phyloP scores from a whole-genome alignment of 2,113 vertebrate species.

The Empidonax alnorum region DNA sequence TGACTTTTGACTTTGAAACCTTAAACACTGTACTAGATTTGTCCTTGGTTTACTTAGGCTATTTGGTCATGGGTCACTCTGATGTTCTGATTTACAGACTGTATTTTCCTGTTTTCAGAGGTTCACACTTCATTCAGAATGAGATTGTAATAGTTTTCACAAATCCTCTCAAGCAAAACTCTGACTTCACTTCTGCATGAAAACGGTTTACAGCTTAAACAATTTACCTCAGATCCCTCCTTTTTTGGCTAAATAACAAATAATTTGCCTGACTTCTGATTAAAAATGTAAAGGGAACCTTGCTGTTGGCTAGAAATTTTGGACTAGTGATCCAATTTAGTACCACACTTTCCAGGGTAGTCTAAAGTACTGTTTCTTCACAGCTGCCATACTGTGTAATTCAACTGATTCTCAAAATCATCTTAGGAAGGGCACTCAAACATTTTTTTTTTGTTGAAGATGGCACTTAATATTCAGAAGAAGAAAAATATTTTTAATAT shows the following conservation, averaged over 20 bases:
- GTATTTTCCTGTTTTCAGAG: not conserved
- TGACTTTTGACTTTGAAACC: not conserved
- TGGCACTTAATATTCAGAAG: not conserved
- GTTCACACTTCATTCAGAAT: not conserved
- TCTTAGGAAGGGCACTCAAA: not conserved
- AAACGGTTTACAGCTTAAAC: not conserved
- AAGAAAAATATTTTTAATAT: not conserved
- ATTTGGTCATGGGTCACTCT: not conserved
- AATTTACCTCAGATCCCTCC: not conserved
- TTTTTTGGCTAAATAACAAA: not conserved
- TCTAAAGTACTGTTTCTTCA: not conserved
- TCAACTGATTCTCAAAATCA: not conserved
- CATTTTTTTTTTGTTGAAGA: not conserved
- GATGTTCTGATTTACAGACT: not conserved
- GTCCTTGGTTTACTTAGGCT: not conserved
- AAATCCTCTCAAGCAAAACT: not conserved
- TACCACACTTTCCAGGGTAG: not conserved
- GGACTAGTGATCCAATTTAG: not conserved
- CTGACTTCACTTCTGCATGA: not conserved
- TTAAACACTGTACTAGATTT: not conserved
- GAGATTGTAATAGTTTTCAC: not conserved
- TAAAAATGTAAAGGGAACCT: not conserved
- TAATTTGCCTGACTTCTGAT: not conserved
- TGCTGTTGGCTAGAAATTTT: not conserved
- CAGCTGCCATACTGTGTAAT: not conserved